Conservation (phyloP, 1,140 invertebrate species). For the Frieseomelitta varia region DNA sequence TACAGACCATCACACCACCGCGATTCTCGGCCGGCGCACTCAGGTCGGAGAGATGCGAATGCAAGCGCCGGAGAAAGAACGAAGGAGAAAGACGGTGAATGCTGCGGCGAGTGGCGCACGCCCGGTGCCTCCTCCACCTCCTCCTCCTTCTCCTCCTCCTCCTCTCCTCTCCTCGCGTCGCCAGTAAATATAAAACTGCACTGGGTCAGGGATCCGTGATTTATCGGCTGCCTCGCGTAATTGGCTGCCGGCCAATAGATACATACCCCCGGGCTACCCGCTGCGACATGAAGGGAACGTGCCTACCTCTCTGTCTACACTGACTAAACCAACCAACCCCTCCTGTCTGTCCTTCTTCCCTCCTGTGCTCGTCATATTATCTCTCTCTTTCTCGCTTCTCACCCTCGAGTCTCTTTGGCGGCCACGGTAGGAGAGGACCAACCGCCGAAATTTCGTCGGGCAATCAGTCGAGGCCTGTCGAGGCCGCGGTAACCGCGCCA, state of each 20-base stretch:
- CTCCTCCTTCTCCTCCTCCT: constrained; percentile 20
- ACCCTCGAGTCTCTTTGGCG: background rate
- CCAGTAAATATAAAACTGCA: constrained; percentile 81
- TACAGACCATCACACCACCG: background rate
- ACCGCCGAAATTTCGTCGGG: constrained; percentile 25
- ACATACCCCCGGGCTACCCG: constrained; percentile 61
- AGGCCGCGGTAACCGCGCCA: constrained; percentile 9
- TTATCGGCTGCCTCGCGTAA: constrained; percentile 78
- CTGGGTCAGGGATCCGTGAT: constrained; percentile 82
- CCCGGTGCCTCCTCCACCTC: constrained; percentile 29
- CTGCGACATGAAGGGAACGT: constrained; percentile 48
- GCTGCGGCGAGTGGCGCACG: constrained; percentile 21
- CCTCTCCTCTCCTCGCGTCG: constrained; percentile 42
- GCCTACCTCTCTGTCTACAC: background rate
- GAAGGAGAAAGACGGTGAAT: constrained; percentile 49
- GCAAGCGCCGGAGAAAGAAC: constrained; percentile 7
- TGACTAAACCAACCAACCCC: background rate
- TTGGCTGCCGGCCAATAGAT: constrained; percentile 78
- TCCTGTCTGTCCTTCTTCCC: background rate
- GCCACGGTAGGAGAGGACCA: background rate
- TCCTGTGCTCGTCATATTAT: too few species aligned
- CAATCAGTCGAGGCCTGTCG: background rate
- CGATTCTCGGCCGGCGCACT: background rate
- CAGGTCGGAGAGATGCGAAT: background rate
- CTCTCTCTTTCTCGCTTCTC: background rate